A percentile compares a stretch with the other conserved stretches of the same genome.
Evolutionary conservation across 2,797 vertebrate species (phyloP).

Genomic region (Trichosurus vulpecula): DNA sequence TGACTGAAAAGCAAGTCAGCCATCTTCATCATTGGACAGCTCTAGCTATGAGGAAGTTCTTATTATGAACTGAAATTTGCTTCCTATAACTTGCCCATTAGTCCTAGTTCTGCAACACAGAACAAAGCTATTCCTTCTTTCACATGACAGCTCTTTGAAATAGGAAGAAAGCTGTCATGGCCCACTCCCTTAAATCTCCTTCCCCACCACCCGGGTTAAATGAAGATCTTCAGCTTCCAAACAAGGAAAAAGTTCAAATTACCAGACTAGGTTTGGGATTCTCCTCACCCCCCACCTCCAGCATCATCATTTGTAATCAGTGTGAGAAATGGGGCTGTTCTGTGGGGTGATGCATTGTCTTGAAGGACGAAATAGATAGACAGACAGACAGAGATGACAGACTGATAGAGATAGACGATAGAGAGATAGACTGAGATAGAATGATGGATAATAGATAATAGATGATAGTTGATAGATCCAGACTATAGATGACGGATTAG

Average conservation of each 20-base stretch:
- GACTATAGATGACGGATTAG: background rate
- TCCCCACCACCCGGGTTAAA: background rate
- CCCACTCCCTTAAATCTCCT: background rate
- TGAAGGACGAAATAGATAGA: background rate
- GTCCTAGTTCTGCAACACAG: background rate
- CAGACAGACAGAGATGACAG: background rate
- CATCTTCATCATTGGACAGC: background rate
- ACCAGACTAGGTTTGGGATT: background rate
- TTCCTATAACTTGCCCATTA: background rate
- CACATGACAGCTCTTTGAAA: background rate
- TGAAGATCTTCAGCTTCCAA: background rate
- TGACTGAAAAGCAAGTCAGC: background rate
- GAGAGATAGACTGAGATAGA: too few relatives aligned
- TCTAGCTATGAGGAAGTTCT: background rate
- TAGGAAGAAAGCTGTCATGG: background rate
- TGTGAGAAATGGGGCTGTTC: background rate
- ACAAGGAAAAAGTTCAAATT: background rate
- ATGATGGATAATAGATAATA: too few relatives aligned
- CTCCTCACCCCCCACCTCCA: background rate
- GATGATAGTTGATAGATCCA: background rate
- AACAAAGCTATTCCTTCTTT: background rate
- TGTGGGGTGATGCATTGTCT: background rate
- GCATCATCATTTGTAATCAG: background rate
- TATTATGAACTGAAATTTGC: background rate
- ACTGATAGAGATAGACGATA: too few relatives aligned